These are phyloP conservation scores for Erithacus rubecula DNA, from an alignment of 2,797 vertebrate genomes.

Conservation along the genomic window DNA sequence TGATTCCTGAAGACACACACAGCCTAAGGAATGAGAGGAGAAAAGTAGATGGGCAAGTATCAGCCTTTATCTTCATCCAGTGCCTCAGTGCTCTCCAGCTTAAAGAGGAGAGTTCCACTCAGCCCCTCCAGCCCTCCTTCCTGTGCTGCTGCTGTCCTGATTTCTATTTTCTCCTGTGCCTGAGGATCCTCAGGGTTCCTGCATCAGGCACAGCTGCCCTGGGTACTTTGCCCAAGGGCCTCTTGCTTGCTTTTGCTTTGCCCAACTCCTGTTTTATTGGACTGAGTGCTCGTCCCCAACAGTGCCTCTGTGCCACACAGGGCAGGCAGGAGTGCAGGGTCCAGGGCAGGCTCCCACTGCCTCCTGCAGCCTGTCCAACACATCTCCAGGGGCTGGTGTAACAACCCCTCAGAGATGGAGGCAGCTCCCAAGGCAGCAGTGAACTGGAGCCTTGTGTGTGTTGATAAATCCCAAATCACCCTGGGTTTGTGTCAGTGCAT, in stretches of 20 bases:
- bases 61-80: not conserved
- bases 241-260: not conserved
- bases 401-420: not conserved
- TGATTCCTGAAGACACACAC: not conserved
- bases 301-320: not conserved
- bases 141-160: not conserved
- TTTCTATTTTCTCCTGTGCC: not conserved
- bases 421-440: not conserved
- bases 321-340: not conserved
- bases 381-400: accelerated
- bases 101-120: not conserved
- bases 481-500: not conserved
- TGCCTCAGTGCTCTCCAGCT: not conserved
- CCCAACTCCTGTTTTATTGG: not conserved
- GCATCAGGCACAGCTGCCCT: not conserved
- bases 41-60: not conserved
- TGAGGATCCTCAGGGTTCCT: not conserved
- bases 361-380: not conserved
- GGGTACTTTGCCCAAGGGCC: not conserved
- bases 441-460: not conserved
- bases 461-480: too few species aligned
- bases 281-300: not conserved
- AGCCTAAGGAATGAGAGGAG: not conserved
- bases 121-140: not conserved
- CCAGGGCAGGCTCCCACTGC: not conserved